A percentile compares a stretch with the other conserved stretches of the same genome.
Conservation (phyloP, 2,113 vertebrate genomes). For the Ifrita kowaldi region DNA sequence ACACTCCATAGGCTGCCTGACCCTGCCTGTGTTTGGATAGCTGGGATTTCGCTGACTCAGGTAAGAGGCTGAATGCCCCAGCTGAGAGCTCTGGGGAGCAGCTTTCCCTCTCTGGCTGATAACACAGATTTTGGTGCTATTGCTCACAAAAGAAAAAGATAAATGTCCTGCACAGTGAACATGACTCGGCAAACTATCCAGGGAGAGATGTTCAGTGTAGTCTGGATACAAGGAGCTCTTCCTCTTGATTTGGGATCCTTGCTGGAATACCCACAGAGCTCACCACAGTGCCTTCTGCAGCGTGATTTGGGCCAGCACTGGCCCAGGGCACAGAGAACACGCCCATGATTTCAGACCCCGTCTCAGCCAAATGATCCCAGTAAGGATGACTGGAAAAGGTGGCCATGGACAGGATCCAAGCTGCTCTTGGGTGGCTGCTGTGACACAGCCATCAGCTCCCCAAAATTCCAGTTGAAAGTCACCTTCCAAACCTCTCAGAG, state of each 20-base stretch:
- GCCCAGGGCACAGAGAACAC: neutral
- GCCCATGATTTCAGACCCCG: neutral
- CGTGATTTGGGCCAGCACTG: accelerated
- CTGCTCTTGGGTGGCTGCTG: neutral
- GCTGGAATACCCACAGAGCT: neutral
- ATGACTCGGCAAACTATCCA: accelerated
- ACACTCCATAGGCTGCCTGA: neutral
- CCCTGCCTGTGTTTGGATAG: conserved; percentile 10
- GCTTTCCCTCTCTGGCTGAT: neutral
- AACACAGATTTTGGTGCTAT: neutral
- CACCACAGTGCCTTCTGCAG: neutral
- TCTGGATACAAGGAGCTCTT: neutral
- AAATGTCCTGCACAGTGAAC: neutral
- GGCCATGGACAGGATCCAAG: neutral
- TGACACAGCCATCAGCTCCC: neutral
- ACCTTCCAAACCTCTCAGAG: neutral
- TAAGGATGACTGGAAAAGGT: neutral
- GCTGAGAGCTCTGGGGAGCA: conserved; percentile 11
- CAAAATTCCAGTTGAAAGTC: neutral
- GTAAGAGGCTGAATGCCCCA: neutral
- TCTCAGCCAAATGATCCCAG: neutral
- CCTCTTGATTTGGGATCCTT: neutral
- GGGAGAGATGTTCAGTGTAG: neutral
- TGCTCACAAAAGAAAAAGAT: neutral
- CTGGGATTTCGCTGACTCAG: conserved; percentile 25